Evolutionary conservation across 2,888 invertebrate species (phyloP).

Genomic region (Scaptodrosophila latifasciaeformis): DNA sequence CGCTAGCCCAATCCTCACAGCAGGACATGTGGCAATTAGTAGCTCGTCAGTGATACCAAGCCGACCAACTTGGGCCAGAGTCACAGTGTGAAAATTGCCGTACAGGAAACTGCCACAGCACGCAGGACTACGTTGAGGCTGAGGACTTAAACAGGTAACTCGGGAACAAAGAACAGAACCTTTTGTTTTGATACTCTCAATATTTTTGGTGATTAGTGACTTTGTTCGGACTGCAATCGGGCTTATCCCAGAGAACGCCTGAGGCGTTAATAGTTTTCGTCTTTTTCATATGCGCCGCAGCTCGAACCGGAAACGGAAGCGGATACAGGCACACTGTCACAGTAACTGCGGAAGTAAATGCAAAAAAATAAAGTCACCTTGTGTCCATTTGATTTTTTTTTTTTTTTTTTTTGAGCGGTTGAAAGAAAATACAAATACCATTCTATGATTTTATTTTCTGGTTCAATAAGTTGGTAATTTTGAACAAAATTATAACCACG

Average conservation of each 20-base stretch:
- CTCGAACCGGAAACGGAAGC: constrained; percentile 46
- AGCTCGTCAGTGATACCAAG: constrained; percentile 35
- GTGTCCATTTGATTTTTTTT: background rate
- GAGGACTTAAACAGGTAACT: background rate
- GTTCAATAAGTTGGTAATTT: no score
- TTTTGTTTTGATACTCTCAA: background rate
- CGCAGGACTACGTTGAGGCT: constrained; percentile 38
- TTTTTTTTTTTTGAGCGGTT: background rate
- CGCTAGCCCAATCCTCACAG: constrained; percentile 29
- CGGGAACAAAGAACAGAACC: no score
- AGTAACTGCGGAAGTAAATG: constrained; percentile 4
- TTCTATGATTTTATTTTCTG: no score
- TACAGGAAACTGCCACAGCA: constrained; percentile 41
- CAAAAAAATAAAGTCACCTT: constrained; percentile 12
- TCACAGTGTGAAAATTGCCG: constrained; percentile 49
- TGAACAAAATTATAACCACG: constrained; percentile 33
- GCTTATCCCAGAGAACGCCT: constrained; percentile 56
- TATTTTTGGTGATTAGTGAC: constrained; percentile 56
- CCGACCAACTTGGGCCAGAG: no score
- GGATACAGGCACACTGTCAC: background rate
- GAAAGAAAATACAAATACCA: background rate
- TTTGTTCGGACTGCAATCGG: no score
- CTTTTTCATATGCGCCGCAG: constrained; percentile 15
- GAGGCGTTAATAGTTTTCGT: constrained; percentile 57
- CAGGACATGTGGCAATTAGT: constrained; percentile 64